A percentile compares a stretch with the other conserved stretches of the same genome.
Evolutionary conservation across 2,888 invertebrate species (phyloP).

Genomic region (Acronicta psi): DNA sequence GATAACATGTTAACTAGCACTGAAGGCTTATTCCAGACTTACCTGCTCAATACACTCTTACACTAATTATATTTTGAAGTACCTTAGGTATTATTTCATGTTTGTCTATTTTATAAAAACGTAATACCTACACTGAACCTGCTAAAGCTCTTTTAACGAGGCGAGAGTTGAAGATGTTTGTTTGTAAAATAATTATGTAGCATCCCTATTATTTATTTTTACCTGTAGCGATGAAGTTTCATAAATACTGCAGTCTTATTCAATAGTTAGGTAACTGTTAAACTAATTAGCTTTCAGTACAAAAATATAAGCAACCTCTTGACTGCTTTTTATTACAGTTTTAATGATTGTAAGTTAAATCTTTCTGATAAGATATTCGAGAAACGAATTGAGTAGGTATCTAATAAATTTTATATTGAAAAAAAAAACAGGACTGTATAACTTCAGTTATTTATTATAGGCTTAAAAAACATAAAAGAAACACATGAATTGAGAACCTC

Average conservation of each 20-base stretch:
- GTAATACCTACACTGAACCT: neutral
- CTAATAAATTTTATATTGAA: no score
- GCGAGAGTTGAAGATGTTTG: constrained; percentile 1
- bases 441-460: no score
- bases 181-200: constrained; percentile 9
- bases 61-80: no score
- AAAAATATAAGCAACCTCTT: no score
- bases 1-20: neutral
- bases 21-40: neutral
- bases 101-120: constrained; percentile 4
- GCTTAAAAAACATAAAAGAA: no score
- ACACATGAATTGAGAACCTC: no score
- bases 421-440: no score
- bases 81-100: neutral
- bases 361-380: no score
- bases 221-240: neutral
- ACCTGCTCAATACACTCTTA: no score
- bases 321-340: no score
- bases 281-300: neutral
- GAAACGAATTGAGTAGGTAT: no score
- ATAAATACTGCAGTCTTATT: constrained; percentile 1
- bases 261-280: neutral
- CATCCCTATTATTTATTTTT: neutral
- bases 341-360: no score
- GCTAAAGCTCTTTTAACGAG: constrained; percentile 17